phyloP scores from a whole-genome alignment of 2,113 vertebrate genomes.

The Nibea coibor region DNA sequence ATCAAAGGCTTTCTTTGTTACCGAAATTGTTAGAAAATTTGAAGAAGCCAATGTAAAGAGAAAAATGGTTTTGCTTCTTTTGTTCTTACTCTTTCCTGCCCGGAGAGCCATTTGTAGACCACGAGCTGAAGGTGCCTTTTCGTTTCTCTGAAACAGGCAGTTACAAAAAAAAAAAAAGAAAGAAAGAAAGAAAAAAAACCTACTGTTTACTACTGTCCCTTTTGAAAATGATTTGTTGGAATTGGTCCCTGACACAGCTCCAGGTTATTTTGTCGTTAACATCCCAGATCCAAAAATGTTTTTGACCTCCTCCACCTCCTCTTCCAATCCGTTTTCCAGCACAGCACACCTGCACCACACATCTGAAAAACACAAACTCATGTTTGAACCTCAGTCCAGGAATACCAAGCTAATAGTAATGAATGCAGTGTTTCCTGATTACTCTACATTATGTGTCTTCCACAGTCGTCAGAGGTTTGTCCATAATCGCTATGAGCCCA shows the following conservation, averaged over 20 bases:
- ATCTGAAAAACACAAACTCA: constrained; percentile 55
- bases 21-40: constrained; percentile 39
- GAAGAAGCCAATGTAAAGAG: constrained; percentile 15
- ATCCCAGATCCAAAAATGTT: constrained; percentile 57
- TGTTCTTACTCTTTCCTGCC: constrained; percentile 42
- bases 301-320: constrained; percentile 56
- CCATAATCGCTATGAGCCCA: constrained; percentile 53
- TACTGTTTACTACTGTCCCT: constrained; percentile 72
- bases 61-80: constrained; percentile 39
- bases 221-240: constrained; percentile 81
- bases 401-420: constrained; percentile 25
- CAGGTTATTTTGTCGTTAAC: constrained; percentile 76
- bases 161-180: constrained; percentile 20
- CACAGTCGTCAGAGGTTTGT: constrained; percentile 45
- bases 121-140: constrained; percentile 70
- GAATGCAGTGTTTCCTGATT: constrained; percentile 34
- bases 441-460: constrained; percentile 46
- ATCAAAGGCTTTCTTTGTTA: constrained; percentile 40
- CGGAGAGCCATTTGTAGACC: constrained; percentile 38
- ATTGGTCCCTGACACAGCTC: constrained; percentile 79
- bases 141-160: constrained; percentile 61
- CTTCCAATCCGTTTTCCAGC: constrained; percentile 4
- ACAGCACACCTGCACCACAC: constrained; percentile 45
- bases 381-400: constrained; percentile 55
- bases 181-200: constrained; percentile 20